phyloP scores from a whole-genome alignment of 2,797 vertebrate genomes.

The Hephaestus fuliginosus region DNA sequence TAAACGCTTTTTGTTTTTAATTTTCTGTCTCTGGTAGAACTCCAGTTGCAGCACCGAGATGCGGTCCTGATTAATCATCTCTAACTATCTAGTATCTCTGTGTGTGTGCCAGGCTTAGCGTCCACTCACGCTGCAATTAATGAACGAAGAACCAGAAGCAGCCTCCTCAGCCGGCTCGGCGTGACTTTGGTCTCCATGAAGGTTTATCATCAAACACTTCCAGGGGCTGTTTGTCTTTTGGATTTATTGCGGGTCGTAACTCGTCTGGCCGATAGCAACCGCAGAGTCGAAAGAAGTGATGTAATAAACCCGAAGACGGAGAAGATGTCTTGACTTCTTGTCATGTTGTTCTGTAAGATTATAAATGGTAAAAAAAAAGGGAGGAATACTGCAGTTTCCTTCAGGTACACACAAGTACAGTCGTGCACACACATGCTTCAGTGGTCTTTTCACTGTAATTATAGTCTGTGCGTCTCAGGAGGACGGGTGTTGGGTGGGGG shows the following conservation, averaged over 20 bases:
- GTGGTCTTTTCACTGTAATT: slow-evolving; percentile 42
- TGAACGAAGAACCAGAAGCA: not conserved
- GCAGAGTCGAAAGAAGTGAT: not conserved
- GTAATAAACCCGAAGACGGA: not conserved
- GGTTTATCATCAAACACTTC: not conserved
- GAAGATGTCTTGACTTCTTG: not conserved
- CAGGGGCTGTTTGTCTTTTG: not conserved
- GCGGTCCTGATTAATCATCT: slow-evolving; percentile 16
- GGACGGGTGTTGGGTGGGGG: not conserved
- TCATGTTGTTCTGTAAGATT: not conserved
- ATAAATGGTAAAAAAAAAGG: too few species aligned
- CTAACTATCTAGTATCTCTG: not conserved
- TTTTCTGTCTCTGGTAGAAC: not conserved
- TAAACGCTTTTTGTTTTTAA: not conserved
- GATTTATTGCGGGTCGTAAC: not conserved
- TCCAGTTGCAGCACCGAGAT: slow-evolving; percentile 8
- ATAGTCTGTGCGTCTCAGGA: slow-evolving; percentile 16
- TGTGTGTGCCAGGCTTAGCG: not conserved
- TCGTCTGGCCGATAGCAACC: not conserved
- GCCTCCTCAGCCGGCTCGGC: too few species aligned
- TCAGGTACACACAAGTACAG: not conserved
- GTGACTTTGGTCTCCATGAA: not conserved
- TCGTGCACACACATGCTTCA: slow-evolving; percentile 5
- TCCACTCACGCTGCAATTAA: not conserved
- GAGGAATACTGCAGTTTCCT: not conserved